Conservation (phyloP, 2,797 vertebrate genomes). For the Mormyrops attenuatus region DNA sequence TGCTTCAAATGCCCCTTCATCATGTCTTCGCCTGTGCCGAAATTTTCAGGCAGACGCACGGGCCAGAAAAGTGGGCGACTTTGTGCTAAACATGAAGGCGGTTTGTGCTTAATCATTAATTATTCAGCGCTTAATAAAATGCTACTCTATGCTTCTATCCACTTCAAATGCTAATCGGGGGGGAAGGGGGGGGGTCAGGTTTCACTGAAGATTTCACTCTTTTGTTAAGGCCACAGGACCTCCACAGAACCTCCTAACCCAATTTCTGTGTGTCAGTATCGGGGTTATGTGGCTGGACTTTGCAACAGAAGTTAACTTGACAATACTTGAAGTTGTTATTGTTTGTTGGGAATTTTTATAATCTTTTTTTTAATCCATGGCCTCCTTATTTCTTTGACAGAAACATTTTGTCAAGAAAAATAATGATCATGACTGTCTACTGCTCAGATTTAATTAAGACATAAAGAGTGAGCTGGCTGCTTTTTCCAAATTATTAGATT, state of each 20-base stretch:
- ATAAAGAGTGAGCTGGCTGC: slow-evolving; percentile 6
- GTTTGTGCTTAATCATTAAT: neutral
- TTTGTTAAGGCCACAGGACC: neutral
- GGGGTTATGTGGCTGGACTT: neutral
- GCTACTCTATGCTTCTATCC: neutral
- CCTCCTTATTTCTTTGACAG: slow-evolving; percentile 20
- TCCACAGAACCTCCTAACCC: neutral
- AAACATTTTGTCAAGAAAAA: slow-evolving; percentile 26
- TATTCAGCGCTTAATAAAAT: neutral
- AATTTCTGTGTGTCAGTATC: neutral
- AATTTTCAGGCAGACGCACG: neutral
- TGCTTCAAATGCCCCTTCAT: neutral
- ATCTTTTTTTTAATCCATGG: neutral
- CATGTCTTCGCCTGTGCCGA: neutral
- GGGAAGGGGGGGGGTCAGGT: neutral
- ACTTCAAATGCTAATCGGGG: neutral
- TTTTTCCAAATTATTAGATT: slow-evolving; percentile 47
- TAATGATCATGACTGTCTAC: slow-evolving; percentile 21
- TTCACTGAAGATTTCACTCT: neutral
- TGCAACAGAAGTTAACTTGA: neutral
- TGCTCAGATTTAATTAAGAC: slow-evolving; percentile 9
- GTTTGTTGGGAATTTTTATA: neutral
- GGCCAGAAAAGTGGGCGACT: slow-evolving; percentile 5
- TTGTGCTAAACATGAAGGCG: neutral
- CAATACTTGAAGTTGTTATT: neutral